These are phyloP conservation scores for Gnatocerus cornutus DNA, from an alignment of 2,888 invertebrate species.

Conservation along the genomic window DNA sequence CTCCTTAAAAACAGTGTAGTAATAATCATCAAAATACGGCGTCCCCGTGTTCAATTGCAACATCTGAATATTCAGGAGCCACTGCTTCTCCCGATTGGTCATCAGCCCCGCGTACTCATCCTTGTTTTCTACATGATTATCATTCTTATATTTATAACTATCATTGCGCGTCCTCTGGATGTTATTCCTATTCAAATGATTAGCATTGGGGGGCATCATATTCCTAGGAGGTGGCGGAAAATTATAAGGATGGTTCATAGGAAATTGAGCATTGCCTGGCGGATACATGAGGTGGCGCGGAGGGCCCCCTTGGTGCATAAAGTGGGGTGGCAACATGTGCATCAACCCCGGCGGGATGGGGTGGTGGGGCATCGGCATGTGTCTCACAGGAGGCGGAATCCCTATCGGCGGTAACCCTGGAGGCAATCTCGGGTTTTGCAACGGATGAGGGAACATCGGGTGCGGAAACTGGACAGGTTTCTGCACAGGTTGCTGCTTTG, in stretches of 20 bases:
- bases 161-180: conserved; percentile 60
- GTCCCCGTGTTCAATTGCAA: conserved; percentile 95
- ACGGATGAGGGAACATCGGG: conserved; percentile 49
- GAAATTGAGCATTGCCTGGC: conserved; percentile 55
- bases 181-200: conserved; percentile 55
- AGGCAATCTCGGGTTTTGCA: conserved; percentile 61
- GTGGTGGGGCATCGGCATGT: conserved; percentile 54
- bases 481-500: conserved; percentile 59
- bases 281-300: conserved; percentile 54
- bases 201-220: conserved; percentile 60
- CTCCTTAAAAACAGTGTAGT: conserved; percentile 88
- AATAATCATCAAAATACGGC: conserved; percentile 97
- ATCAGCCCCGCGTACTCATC: conserved; percentile 95
- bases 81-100: conserved; percentile 95
- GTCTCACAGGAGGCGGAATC: conserved; percentile 67
- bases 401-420: conserved; percentile 70
- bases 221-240: conserved; percentile 65
- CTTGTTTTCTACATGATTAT: conserved; percentile 55
- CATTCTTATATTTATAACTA: conserved; percentile 55
- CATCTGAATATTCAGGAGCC: conserved; percentile 96
- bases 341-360: conserved; percentile 62
- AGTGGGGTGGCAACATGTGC: conserved; percentile 56
- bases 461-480: conserved; percentile 53
- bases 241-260: conserved; percentile 59
- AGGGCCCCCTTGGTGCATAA: conserved; percentile 52